Evolutionary conservation across 1,140 invertebrate species (phyloP).

Genomic region (Nasonia vitripennis): DNA sequence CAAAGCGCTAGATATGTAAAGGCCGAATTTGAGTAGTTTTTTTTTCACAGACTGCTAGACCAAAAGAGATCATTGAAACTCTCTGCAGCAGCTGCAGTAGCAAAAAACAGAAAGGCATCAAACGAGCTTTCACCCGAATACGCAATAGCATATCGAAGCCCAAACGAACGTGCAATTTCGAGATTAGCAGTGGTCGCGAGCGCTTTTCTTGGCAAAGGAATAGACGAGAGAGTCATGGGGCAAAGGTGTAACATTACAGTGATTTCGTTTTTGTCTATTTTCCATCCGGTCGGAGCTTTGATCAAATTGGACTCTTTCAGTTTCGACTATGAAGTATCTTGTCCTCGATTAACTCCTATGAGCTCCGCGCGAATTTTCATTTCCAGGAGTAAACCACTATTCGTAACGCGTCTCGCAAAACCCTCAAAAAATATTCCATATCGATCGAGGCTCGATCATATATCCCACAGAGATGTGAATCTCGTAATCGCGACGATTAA

Average conservation of each 20-base stretch:
- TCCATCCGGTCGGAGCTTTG: background rate
- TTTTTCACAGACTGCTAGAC: background rate
- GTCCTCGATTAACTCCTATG: slow-evolving; percentile 28
- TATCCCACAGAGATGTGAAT: too few species aligned
- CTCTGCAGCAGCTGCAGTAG: background rate
- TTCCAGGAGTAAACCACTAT: background rate
- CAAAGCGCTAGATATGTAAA: background rate
- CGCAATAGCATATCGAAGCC: background rate
- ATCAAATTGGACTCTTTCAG: slow-evolving; percentile 32
- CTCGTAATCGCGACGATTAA: background rate
- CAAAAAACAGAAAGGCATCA: background rate
- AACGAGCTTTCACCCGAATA: slow-evolving; percentile 38
- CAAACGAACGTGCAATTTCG: slow-evolving; percentile 44
- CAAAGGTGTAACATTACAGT: slow-evolving; percentile 18
- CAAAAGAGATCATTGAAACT: slow-evolving; percentile 35
- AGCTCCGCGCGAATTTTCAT: background rate
- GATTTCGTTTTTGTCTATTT: slow-evolving; percentile 18
- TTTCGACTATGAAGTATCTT: slow-evolving; percentile 17
- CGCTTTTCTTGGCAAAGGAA: slow-evolving; percentile 20
- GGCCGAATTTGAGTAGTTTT: background rate
- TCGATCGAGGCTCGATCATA: too few species aligned
- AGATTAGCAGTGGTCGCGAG: slow-evolving; percentile 40
- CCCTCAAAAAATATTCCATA: too few species aligned
- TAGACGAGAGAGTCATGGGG: background rate
- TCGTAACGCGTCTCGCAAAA: too few species aligned